Conservation (phyloP, 2,113 vertebrate genomes). For the Antigone vipio region DNA sequence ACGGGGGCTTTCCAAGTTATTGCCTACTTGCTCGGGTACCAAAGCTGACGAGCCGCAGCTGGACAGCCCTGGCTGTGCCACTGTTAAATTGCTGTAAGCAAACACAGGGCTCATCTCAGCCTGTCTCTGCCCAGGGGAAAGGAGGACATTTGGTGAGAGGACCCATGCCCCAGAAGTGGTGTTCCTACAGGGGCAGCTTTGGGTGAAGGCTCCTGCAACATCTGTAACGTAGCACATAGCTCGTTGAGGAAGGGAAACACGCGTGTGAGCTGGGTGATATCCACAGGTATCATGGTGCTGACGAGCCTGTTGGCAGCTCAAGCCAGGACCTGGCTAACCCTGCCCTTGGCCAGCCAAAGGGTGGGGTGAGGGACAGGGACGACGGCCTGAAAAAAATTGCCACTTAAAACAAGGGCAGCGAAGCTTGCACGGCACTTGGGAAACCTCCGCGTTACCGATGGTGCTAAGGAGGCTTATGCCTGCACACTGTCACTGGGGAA, state of each 20-base stretch:
- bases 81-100: not conserved
- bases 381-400: not conserved
- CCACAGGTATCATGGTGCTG: fast-evolving
- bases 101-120: not conserved
- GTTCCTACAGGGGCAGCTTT: not conserved
- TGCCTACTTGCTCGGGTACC: fast-evolving
- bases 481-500: not conserved
- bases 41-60: fast-evolving
- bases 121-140: fast-evolving
- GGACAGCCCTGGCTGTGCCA: not conserved
- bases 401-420: not conserved
- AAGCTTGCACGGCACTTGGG: not conserved
- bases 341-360: not conserved
- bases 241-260: not conserved
- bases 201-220: not conserved
- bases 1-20: not conserved
- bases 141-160: not conserved
- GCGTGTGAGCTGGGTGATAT: fast-evolving
- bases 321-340: not conserved
- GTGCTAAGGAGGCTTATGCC: not conserved
- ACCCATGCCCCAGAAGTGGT: not conserved
- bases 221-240: not conserved
- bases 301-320: not conserved
- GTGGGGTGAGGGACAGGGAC: not conserved
- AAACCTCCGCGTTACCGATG: not conserved